These are phyloP conservation scores for Centroberyx gerrardi DNA, from an alignment of 2,797 vertebrate genomes.

Conservation along the genomic window DNA sequence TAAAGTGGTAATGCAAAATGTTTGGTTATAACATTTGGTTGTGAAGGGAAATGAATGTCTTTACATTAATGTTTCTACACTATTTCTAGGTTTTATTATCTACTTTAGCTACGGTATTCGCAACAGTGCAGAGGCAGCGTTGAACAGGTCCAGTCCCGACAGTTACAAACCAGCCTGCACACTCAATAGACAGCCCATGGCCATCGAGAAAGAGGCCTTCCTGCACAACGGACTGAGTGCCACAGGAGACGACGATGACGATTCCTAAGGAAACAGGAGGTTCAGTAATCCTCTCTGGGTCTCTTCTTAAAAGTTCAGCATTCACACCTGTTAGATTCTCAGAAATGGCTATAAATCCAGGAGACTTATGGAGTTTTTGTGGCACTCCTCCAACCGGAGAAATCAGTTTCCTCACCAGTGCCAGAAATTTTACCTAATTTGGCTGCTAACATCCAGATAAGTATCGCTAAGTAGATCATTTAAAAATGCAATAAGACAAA, in stretches of 20 bases:
- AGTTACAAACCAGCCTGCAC: conserved; percentile 52
- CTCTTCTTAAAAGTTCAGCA: neutral
- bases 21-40: neutral
- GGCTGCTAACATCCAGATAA: neutral
- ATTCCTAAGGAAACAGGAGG: conserved; percentile 49
- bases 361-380: neutral
- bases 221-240: conserved; percentile 31
- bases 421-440: neutral
- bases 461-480: neutral
- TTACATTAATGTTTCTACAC: neutral
- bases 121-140: conserved; percentile 89
- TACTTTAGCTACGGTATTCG: conserved; percentile 94
- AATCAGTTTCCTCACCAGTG: neutral
- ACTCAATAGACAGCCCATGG: conserved; percentile 75
- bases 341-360: neutral
- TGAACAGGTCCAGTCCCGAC: conserved; percentile 53
- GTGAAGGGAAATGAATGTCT: neutral
- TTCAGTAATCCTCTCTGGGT: neutral
- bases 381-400: neutral
- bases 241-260: conserved; percentile 46
- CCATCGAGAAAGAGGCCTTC: conserved; percentile 76
- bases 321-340: neutral
- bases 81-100: conserved; percentile 90
- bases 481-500: neutral
- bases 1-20: neutral